Evolutionary conservation across 64 coral and sea anemone species (phyloP), one percentile per base, ranked within the genome.

Genomic region (Montipora foliosa): DNA sequence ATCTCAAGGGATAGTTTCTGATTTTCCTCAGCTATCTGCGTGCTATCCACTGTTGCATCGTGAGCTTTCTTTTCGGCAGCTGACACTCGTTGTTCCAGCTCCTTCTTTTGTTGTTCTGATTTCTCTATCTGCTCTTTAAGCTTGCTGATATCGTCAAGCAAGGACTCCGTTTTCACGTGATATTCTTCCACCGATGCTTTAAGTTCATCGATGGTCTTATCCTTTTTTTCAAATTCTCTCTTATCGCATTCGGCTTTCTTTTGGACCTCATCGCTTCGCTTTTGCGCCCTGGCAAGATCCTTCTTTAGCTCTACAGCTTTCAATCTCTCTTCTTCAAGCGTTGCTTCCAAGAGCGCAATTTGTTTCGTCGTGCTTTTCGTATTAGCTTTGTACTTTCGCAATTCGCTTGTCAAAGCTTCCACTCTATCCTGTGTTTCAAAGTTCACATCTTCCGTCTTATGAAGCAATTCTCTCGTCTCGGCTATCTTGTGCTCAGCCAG

Each of bases 371-470:
- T 83, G 11, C 19, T 94, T 17, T 75, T 91, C 17, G 91, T 64
- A 20, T 94, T 83, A 5, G 67, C 64, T 62, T 97, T 92, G 53
- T 83, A 87, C 64, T 94, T 94, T 8, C 70, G 76, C 49, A 91
- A 79, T n/a, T 90, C 83, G 47, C 72, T 82, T 82, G 88, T 94
- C 62, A 90, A 77, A 25, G 47, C 8, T 25, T 91, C 92, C 13
- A 97, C 76, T 8, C 91, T 93, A 6, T 85, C 70, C 8, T 94
- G 88, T 0, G 94, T 49, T 9, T 97, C 92, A 70, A 94, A 83
- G 49, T 91, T 87, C 64, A 74, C 89, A 50, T 97, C 95, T 67
- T 97, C 95, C 16, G 88, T 97, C 25, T 94, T 91, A 55, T 97
- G 81, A 47, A 97, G 79, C 16, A 93, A 87, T 13, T 5, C 46